Evolutionary conservation across 2,888 invertebrate species (phyloP).

Genomic region (Drosophila atripex): DNA sequence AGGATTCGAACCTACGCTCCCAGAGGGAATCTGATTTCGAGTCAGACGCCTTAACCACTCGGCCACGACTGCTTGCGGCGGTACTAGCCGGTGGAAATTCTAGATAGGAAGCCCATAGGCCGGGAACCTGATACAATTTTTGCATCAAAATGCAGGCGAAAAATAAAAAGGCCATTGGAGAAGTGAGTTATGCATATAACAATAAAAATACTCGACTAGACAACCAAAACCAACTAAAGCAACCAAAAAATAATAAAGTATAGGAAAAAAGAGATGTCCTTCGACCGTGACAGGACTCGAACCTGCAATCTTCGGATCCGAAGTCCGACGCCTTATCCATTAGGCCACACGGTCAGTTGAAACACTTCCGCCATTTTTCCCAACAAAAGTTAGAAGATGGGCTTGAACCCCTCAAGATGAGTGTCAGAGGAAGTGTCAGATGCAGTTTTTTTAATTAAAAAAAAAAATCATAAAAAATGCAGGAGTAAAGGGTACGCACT

Average conservation of each 20-base stretch:
- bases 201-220: no score
- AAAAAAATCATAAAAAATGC: no score
- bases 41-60: slow-evolving; percentile 84
- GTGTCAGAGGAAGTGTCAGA: no score
- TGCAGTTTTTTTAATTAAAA: no score
- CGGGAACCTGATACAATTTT: no score
- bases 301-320: slow-evolving; percentile 51
- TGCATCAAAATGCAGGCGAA: no score
- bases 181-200: no score
- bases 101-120: not conserved
- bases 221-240: no score
- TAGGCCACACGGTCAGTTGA: slow-evolving; percentile 46
- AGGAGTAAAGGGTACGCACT: not conserved
- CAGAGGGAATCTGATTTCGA: slow-evolving; percentile 89
- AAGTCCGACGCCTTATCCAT: slow-evolving; percentile 51
- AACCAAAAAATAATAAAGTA: no score
- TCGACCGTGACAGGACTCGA: slow-evolving; percentile 49
- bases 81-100: not conserved
- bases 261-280: no score
- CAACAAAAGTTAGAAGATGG: not conserved
- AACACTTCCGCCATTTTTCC: not conserved
- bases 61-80: slow-evolving; percentile 82
- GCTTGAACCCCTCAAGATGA: not conserved
- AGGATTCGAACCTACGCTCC: slow-evolving; percentile 95
- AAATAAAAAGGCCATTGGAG: no score